phyloP scores from a whole-genome alignment of 2,888 invertebrate species.

The Limnephilus marmoratus region DNA sequence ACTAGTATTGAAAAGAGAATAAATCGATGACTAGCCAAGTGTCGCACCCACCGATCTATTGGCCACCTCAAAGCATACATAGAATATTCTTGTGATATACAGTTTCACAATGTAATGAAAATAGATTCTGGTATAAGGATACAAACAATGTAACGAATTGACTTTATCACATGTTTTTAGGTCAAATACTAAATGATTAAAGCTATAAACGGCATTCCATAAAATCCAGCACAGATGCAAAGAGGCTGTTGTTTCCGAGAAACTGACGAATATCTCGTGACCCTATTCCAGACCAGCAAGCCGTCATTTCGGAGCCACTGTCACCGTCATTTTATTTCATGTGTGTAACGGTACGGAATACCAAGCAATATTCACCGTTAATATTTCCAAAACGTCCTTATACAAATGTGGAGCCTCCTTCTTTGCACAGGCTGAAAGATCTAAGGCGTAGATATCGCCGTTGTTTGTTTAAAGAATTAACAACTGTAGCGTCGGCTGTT shows the following conservation, averaged over 20 bases:
- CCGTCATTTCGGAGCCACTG: neutral
- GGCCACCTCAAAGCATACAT: neutral
- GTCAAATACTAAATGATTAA: neutral
- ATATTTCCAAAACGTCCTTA: conserved; percentile 29
- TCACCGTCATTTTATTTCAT: conserved; percentile 7
- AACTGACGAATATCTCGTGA: neutral
- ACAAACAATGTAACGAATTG: neutral
- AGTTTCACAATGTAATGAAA: neutral
- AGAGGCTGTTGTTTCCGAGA: neutral
- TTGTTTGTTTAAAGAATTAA: neutral
- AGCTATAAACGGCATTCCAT: neutral
- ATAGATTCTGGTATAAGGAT: neutral
- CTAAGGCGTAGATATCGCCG: neutral
- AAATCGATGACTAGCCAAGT: too few relatives aligned
- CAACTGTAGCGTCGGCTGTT: neutral
- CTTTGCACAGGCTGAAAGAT: neutral
- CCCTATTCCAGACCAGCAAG: neutral
- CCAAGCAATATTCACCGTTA: conserved; percentile 5
- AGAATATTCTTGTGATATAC: neutral
- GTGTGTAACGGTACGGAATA: conserved; percentile 2
- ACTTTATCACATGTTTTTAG: neutral
- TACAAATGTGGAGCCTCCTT: neutral
- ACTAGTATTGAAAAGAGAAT: too few relatives aligned
- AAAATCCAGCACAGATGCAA: neutral
- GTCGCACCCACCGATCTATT: too few relatives aligned